These are phyloP conservation scores for Microplitis manilae DNA, from an alignment of 2,888 invertebrate species.

Conservation along the genomic window DNA sequence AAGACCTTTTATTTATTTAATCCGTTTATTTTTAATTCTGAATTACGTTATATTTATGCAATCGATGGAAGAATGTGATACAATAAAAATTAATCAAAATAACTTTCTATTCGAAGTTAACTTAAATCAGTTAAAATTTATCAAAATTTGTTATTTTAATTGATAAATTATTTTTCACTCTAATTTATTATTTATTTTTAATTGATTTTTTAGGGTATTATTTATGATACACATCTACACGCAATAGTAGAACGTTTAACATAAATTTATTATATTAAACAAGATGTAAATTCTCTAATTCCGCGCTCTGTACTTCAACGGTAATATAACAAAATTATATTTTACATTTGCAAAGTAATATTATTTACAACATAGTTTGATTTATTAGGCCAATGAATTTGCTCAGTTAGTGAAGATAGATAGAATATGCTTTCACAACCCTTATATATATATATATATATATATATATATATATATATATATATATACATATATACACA, in stretches of 20 bases:
- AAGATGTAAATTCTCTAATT: too few species aligned
- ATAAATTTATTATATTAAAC: too few species aligned
- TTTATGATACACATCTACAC: too few species aligned
- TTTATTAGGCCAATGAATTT: slow-evolving; percentile 12
- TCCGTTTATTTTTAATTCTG: background rate
- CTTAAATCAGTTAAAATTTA: background rate
- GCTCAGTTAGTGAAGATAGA: background rate
- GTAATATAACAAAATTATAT: background rate
- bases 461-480: background rate
- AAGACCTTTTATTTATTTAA: background rate
- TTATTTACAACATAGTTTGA: slow-evolving; percentile 13
- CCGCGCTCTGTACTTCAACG: background rate
- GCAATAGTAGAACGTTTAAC: too few species aligned
- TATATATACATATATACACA: background rate
- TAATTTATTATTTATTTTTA: too few species aligned
- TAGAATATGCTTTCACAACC: slow-evolving; percentile 15
- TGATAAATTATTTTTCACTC: background rate
- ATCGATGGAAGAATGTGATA: background rate
- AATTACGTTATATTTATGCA: background rate
- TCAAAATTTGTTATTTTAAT: background rate
- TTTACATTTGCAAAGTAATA: background rate
- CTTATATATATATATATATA: background rate
- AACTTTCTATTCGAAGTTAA: background rate
- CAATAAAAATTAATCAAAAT: background rate
- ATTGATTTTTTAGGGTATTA: too few species aligned